Conservation (phyloP, 1,140 invertebrate species). For the Charaxes varanes region DNA sequence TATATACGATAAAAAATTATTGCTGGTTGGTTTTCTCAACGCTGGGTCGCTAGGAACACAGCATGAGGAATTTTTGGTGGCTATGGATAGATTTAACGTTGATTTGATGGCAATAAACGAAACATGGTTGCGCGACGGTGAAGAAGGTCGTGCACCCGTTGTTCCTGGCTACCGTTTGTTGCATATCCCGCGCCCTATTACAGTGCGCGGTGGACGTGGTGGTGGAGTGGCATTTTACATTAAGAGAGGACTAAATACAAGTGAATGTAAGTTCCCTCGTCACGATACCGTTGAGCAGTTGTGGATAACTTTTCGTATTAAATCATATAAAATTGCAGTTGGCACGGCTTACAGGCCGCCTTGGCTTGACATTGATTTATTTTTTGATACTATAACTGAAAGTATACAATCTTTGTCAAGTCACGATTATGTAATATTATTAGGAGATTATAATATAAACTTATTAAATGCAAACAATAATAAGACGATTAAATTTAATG, state of each 20-base stretch:
- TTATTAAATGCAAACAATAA: background rate
- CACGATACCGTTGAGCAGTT: constrained; percentile 2
- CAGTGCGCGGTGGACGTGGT: no score
- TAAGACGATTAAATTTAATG: background rate
- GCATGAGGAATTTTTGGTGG: constrained; percentile 4
- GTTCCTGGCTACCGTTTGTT: no score
- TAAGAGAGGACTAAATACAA: background rate
- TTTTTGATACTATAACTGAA: constrained; percentile 3
- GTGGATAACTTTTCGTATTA: constrained; percentile 5
- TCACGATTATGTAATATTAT: constrained; percentile 3
- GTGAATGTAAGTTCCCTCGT: background rate
- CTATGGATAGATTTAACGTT: no score
- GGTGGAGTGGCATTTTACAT: background rate
- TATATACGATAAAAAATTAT: no score
- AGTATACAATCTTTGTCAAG: background rate
- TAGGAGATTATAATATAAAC: constrained; percentile 5
- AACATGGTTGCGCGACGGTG: no score
- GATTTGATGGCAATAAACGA: no score
- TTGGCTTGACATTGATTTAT: background rate
- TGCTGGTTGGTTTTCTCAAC: constrained; percentile 1
- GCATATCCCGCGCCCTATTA: no score
- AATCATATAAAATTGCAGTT: background rate
- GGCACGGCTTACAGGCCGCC: constrained; percentile 5
- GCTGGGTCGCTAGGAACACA: constrained; percentile 2
- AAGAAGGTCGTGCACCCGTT: no score